A percentile compares a stretch with the other conserved stretches of the same genome.
phyloP scores from a whole-genome alignment of 1,140 invertebrate species.

The Oryctes rhinoceros region DNA sequence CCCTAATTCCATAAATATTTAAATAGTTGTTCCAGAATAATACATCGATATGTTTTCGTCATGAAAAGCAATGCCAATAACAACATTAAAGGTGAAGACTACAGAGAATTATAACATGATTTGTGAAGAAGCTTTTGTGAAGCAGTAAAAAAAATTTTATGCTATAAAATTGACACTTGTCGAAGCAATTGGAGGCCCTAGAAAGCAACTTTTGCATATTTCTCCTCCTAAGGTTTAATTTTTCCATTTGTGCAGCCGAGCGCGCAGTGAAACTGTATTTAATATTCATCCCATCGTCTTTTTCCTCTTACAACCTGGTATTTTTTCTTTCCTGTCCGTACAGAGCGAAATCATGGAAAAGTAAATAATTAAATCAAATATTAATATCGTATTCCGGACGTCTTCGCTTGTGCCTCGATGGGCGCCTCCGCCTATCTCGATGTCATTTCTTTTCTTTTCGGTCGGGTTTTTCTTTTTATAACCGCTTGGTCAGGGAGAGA shows the following conservation, averaged over 20 bases:
- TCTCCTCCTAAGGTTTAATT: background rate
- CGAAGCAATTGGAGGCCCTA: too few species aligned
- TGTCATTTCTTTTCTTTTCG: slow-evolving; percentile 1
- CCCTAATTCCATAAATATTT: too few species aligned
- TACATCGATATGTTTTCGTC: too few species aligned
- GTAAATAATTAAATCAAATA: slow-evolving; percentile 33
- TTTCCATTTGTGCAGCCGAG: background rate
- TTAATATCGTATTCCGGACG: slow-evolving; percentile 19
- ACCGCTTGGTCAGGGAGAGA: slow-evolving; percentile 10
- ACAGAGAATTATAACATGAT: too few species aligned
- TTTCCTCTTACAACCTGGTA: background rate
- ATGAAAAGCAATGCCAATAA: too few species aligned
- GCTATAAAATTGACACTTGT: too few species aligned
- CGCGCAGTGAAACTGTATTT: background rate
- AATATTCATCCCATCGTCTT: too few species aligned
- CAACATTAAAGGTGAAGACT: too few species aligned
- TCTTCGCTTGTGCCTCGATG: background rate
- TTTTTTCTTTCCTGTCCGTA: slow-evolving; percentile 7
- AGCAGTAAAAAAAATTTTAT: too few species aligned
- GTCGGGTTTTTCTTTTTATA: background rate
- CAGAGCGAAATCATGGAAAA: background rate
- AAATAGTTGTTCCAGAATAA: too few species aligned
- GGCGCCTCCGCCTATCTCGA: background rate
- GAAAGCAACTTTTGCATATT: background rate
- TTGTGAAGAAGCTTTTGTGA: too few species aligned